Conservation (phyloP, 2,888 invertebrate genomes). For the Epinotia demarniana region DNA sequence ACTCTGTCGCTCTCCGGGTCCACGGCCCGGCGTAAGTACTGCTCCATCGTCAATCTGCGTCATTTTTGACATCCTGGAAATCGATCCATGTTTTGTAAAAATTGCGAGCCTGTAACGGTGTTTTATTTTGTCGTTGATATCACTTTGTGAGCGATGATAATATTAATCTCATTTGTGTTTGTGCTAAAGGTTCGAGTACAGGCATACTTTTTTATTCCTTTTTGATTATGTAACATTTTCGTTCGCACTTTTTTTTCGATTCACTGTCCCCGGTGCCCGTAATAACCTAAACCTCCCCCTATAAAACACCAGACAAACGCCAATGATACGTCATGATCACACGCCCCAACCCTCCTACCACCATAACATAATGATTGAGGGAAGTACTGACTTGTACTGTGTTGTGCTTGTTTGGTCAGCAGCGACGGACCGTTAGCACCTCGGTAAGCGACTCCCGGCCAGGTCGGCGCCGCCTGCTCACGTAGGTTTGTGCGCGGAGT, state of each 20-base stretch:
- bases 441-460: slow-evolving; percentile 75
- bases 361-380: slow-evolving; percentile 70
- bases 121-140: slow-evolving; percentile 11
- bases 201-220: slow-evolving; percentile 18
- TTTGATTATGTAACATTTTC: slow-evolving; percentile 31
- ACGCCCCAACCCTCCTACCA: slow-evolving; percentile 60
- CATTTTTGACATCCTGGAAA: background rate
- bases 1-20: slow-evolving; percentile 92
- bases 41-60: slow-evolving; percentile 22
- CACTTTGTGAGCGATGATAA: slow-evolving; percentile 6
- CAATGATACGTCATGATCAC: slow-evolving; percentile 54
- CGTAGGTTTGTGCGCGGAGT: slow-evolving; percentile 71
- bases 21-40: slow-evolving; percentile 89
- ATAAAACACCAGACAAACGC: slow-evolving; percentile 35
- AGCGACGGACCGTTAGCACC: slow-evolving; percentile 83
- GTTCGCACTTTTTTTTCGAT: slow-evolving; percentile 32
- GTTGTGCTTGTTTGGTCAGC: slow-evolving; percentile 84
- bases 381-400: slow-evolving; percentile 82
- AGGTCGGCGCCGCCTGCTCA: slow-evolving; percentile 69
- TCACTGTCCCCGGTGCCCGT: slow-evolving; percentile 22
- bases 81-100: slow-evolving; percentile 3
- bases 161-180: background rate
- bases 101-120: slow-evolving; percentile 18
- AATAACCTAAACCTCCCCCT: slow-evolving; percentile 32
- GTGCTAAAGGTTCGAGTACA: slow-evolving; percentile 9